Evolutionary conservation across 2,797 vertebrate species (phyloP).

Genomic region (Tachyglossus aculeatus): DNA sequence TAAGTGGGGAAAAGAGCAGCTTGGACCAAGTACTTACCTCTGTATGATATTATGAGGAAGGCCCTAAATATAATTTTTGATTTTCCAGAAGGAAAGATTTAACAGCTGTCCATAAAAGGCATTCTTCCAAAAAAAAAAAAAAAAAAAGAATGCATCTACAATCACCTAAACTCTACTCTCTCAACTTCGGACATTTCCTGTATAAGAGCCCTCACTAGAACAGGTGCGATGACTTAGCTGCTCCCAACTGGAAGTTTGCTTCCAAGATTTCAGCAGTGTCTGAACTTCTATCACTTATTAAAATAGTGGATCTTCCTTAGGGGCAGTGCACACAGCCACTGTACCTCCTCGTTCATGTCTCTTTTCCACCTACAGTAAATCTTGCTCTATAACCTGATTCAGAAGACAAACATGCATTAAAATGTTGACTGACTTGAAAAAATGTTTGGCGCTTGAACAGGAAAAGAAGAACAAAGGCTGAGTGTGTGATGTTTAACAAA

Average conservation of each 20-base stretch:
- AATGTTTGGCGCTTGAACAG: constrained; percentile 11
- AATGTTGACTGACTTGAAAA: constrained; percentile 5
- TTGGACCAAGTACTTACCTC: too few relatives aligned
- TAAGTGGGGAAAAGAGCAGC: too few relatives aligned
- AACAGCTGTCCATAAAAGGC: fast-evolving
- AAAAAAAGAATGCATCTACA: background rate
- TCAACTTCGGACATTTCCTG: fast-evolving
- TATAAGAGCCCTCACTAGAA: fast-evolving
- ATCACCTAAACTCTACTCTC: fast-evolving
- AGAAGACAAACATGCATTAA: background rate
- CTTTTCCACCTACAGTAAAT: background rate
- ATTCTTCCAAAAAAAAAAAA: background rate
- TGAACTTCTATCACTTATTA: fast-evolving
- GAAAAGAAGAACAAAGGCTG: constrained; percentile 33
- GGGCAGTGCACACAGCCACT: background rate
- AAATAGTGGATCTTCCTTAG: background rate
- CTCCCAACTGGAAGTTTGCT: background rate
- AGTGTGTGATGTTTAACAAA: constrained; percentile 28
- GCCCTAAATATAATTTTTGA: too few relatives aligned
- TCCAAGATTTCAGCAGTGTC: background rate
- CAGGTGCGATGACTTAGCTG: background rate
- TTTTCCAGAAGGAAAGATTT: too few relatives aligned
- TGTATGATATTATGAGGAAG: too few relatives aligned
- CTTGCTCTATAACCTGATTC: background rate
- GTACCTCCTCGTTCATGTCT: background rate